Conservation (phyloP, 2,113 vertebrate species). For the Empidonax traillii region DNA sequence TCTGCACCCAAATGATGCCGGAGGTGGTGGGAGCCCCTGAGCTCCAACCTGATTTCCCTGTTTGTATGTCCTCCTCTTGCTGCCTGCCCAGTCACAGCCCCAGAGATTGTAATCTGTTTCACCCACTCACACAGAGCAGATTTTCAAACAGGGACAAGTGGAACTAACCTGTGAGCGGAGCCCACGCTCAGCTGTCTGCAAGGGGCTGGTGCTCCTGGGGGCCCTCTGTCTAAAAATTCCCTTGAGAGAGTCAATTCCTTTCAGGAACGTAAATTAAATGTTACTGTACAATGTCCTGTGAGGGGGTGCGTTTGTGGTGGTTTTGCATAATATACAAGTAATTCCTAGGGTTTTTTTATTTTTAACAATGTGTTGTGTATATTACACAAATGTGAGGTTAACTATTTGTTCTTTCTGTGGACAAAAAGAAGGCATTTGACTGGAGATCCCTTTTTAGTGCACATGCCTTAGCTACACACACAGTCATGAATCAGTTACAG, state of each 20-base stretch:
- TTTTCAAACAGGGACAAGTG: not conserved
- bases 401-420: not conserved
- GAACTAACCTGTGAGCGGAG: not conserved
- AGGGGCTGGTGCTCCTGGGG: not conserved
- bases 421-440: not conserved
- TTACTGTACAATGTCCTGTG: not conserved
- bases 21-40: not conserved
- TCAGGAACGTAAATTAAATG: not conserved
- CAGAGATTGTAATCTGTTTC: not conserved
- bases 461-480: not conserved
- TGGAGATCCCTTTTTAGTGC: not conserved
- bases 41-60: not conserved
- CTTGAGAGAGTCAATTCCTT: not conserved
- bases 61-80: not conserved
- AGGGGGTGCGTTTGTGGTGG: not conserved
- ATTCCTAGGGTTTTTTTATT: not conserved
- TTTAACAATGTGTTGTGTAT: not conserved
- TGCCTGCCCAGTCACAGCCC: not conserved
- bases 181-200: not conserved
- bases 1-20: not conserved
- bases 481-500: not conserved
- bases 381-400: not conserved
- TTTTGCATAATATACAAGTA: not conserved
- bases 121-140: rapidly evolving
- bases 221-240: not conserved